Conservation (phyloP, 2,888 invertebrate species). For the Siphlonurus alternatus region DNA sequence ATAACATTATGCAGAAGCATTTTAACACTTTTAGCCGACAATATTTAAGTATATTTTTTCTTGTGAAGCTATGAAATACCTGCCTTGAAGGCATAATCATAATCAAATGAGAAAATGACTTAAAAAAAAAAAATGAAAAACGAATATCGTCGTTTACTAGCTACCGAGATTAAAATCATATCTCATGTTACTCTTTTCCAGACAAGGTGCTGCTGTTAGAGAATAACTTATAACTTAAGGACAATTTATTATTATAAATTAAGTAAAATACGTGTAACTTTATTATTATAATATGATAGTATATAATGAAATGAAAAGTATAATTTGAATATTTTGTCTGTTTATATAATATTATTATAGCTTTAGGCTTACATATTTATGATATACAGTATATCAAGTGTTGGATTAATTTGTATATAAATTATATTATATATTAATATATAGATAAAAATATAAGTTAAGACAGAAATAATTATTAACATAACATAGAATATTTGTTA, state of each 20-base stretch:
- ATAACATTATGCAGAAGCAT: neutral
- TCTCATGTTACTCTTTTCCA: neutral
- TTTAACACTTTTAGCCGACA: neutral
- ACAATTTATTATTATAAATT: neutral
- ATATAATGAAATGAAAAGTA: neutral
- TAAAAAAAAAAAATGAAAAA: neutral
- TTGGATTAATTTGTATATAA: too few species aligned
- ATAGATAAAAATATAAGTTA: too few species aligned
- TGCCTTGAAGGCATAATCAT: neutral
- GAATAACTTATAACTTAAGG: neutral
- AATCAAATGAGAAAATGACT: neutral
- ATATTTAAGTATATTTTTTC: neutral
- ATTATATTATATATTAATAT: too few species aligned
- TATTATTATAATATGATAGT: neutral
- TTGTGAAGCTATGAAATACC: neutral
- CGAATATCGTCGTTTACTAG: neutral
- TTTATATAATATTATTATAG: too few species aligned
- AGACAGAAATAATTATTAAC: too few species aligned
- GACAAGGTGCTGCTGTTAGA: too few species aligned
- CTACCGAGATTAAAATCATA: neutral
- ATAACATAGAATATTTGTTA: too few species aligned
- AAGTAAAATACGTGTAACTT: too few species aligned
- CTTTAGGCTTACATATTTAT: too few species aligned
- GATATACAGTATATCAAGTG: too few species aligned
- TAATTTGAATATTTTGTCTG: neutral